These are phyloP conservation scores for Oreotragus oreotragus DNA, from an alignment of 2,113 vertebrate species.

Conservation along the genomic window DNA sequence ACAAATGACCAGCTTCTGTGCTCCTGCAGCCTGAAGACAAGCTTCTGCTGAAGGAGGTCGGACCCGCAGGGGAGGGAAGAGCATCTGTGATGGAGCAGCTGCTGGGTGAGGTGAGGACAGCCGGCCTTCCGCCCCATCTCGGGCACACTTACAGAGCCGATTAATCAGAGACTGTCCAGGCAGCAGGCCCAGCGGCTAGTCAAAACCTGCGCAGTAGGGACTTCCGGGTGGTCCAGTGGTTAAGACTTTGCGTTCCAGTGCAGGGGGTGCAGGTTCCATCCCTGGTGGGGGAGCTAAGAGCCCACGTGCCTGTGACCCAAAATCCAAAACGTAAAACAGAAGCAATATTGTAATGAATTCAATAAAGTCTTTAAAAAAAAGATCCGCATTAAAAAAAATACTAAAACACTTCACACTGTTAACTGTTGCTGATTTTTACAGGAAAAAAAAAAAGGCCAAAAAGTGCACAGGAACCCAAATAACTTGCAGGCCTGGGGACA, in stretches of 20 bases:
- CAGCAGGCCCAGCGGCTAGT: neutral
- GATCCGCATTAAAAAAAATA: neutral
- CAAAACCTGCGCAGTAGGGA: neutral
- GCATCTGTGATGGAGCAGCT: constrained; percentile 82
- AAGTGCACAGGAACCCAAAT: neutral
- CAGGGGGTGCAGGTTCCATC: neutral
- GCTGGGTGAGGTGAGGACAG: constrained; percentile 83
- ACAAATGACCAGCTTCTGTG: constrained; percentile 5
- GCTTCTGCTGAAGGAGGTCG: constrained; percentile 83
- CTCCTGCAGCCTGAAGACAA: constrained; percentile 76
- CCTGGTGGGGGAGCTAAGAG: neutral
- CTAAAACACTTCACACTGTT: neutral
- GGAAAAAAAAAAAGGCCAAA: neutral
- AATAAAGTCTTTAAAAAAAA: neutral
- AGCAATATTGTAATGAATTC: neutral
- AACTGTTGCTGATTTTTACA: neutral
- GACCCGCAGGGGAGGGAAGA: constrained; percentile 78
- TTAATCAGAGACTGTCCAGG: neutral
- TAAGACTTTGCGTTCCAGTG: neutral
- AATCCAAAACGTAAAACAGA: neutral
- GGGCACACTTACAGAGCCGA: neutral
- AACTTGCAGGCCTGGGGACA: neutral
- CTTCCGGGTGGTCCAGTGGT: neutral
- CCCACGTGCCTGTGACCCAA: neutral
- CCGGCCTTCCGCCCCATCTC: neutral